phyloP scores from a whole-genome alignment of 2,888 invertebrate genomes.

The Siphlonurus alternatus region DNA sequence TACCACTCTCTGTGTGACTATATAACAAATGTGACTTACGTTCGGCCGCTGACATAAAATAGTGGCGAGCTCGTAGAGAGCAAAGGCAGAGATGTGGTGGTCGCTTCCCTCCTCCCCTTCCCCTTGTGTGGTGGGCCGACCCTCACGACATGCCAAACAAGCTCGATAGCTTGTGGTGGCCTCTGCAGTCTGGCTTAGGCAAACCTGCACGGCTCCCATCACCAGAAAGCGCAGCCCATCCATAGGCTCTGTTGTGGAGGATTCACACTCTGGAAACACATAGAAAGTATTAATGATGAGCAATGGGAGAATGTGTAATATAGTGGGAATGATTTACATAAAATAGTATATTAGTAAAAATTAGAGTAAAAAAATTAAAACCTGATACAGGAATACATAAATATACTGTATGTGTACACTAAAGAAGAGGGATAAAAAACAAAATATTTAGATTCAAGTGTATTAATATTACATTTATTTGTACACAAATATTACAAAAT shows the following conservation, averaged over 20 bases:
- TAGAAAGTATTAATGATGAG: slow-evolving; percentile 7
- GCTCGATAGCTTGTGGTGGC: slow-evolving; percentile 25
- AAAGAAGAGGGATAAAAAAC: too few relatives aligned
- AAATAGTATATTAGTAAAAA: too few relatives aligned
- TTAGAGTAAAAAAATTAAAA: too few relatives aligned
- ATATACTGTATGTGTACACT: too few relatives aligned
- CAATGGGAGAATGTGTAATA: slow-evolving; percentile 4
- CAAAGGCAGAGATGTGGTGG: slow-evolving; percentile 43
- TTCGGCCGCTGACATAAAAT: slow-evolving; percentile 28
- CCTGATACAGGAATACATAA: too few relatives aligned
- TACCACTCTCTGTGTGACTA: too few relatives aligned
- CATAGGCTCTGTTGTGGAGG: slow-evolving; percentile 32
- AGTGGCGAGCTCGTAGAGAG: slow-evolving; percentile 43
- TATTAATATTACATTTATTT: too few relatives aligned
- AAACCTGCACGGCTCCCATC: slow-evolving; percentile 31
- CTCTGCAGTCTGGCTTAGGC: slow-evolving; percentile 25
- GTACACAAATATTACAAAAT: neutral
- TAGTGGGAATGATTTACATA: too few relatives aligned
- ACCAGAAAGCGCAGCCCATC: slow-evolving; percentile 34
- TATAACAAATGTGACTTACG: slow-evolving; percentile 24
- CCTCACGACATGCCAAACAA: slow-evolving; percentile 23
- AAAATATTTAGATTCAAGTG: too few relatives aligned
- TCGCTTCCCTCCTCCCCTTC: slow-evolving; percentile 17
- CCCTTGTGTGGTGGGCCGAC: slow-evolving; percentile 14
- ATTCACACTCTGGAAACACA: slow-evolving; percentile 24